phyloP scores from a whole-genome alignment of 2,888 invertebrate genomes.

The Nomada flava region DNA sequence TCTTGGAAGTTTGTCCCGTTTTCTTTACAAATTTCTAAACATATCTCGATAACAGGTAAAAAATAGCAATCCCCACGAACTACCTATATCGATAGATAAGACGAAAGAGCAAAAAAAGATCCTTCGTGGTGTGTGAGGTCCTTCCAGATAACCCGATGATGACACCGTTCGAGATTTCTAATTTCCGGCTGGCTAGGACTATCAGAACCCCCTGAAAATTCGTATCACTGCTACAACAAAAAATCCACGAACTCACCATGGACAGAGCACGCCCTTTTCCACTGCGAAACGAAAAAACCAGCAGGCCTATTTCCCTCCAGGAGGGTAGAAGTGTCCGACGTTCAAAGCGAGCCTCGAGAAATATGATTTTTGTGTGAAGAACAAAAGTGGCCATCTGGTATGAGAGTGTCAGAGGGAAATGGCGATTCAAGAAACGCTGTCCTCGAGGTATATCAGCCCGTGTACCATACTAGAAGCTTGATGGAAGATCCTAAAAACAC shows the following conservation, averaged over 20 bases:
- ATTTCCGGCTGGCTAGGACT: constrained; percentile 62
- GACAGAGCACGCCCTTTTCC: neutral
- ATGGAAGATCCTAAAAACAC: constrained; percentile 22
- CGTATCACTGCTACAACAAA: constrained; percentile 27
- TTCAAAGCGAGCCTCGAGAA: constrained; percentile 51
- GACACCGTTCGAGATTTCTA: constrained; percentile 65
- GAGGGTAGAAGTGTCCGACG: constrained; percentile 28
- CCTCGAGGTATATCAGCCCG: constrained; percentile 26
- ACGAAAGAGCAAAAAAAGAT: constrained; percentile 22
- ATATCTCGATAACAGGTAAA: constrained; percentile 20
- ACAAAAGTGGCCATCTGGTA: constrained; percentile 36
- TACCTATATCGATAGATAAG: constrained; percentile 13
- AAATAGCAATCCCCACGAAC: constrained; percentile 48
- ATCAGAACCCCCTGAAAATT: neutral
- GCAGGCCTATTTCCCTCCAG: constrained; percentile 8
- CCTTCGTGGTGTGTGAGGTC: constrained; percentile 43
- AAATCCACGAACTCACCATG: constrained; percentile 25
- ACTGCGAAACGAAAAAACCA: neutral
- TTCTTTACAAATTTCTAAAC: neutral
- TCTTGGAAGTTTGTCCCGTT: no score
- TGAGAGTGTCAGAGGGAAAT: constrained; percentile 21
- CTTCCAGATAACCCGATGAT: constrained; percentile 38
- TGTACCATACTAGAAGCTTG: neutral
- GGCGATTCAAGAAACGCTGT: constrained; percentile 24
- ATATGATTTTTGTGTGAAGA: constrained; percentile 48